Base-by-base conservation (phyloP, 2,797 vertebrate species). In the Silurus lanzhouensis region DNA sequence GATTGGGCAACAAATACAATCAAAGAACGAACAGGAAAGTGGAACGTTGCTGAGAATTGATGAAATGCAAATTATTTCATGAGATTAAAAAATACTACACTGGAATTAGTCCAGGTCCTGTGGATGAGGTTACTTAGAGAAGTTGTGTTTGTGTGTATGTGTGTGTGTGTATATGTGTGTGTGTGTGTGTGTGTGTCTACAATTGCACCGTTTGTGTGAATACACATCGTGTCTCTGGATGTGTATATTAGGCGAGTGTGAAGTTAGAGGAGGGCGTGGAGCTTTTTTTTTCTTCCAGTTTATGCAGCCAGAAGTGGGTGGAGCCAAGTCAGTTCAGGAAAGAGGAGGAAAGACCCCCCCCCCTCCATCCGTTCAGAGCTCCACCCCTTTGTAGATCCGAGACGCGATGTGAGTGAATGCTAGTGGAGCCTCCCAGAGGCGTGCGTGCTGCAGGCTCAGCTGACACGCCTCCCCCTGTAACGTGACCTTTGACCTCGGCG, bases 381-480 rank as follows among this genome's bases (percentile, higher is more conserved):
- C 95, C 86, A 97, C 96, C 91, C 96, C 96, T 77, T 96, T 96
- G 78, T 96, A 96, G 92, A 97, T 96, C 90, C 96, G 95, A 74
- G 95, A 96, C 93, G 96, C 95, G 68, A 97, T 93, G 92, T 95
- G 95, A 89, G 96, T 96, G 93, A 97, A 97, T 91, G 96, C 96
- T 85, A 96, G 92, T 25, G 96, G 95, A 2, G 95, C 96, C 92
- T 96, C 97, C 52, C 95, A 96, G 88, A 96, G 95, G 60, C 96
- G 94, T 48, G 96, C 96, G 93, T 97, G 97, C 88, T 95, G 95
- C 76, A 97, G 96, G 87, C 96, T 96, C 90, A 97, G 95, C 87
- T 96, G 95, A 93, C 96, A 97, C 90, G 97, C 96, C 92, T 98
- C 96, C 68, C 96, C 96, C 93, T 97, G 96, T 44, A 96, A 96